Evolutionary conservation across 1,140 invertebrate genomes (phyloP), one percentile per base, ranked within the genome.

Genomic region (Aphelinus certus): DNA sequence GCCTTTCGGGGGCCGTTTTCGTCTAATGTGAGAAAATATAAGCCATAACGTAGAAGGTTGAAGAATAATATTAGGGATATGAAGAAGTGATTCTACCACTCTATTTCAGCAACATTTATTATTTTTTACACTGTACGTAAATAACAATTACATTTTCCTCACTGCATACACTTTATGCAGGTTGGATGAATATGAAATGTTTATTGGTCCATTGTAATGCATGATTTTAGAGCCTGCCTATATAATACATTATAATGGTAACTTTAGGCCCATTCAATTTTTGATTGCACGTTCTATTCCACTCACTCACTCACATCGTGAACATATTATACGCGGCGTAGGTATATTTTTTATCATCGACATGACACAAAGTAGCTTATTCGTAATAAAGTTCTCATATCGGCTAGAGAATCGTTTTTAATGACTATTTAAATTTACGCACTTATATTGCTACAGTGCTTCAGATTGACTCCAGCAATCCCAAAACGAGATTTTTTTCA

Each of bases 21-120:
- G 26, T 26, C 26, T 26, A 26, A 26, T 26, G 26, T 26, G 26
- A 26, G 26, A 26, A 26, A 26, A 26, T 26, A 26, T 26, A 26
- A 26, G 26, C 26, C 26, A 26, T 26, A 26, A 26, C 26, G 26
- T 26, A 26, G 26, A 26, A 26, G 26, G 26, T 26, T 26, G 26
- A 26, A 26, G 26, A 26, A 26, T 26, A 26, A 26, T 26, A 26
- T 26, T 26, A 26, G 26, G 26, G 26, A 26, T 26, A 26, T 26
- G 26, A 26, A 26, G 26, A 26, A 26, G 26, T 26, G 26, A 26
- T 26, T 26, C 26, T 26, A 26, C 26, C 26, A n/a, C n/a, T 64
- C 45, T 51, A 75, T 69, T 75, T 70, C 61, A 75, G 60, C 73
- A 70, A 75, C 73, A 70, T 75, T 75, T 75, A 71, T 71, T 71